phyloP scores from a whole-genome alignment of 2,888 invertebrate genomes.

The Micropterix aruncella region DNA sequence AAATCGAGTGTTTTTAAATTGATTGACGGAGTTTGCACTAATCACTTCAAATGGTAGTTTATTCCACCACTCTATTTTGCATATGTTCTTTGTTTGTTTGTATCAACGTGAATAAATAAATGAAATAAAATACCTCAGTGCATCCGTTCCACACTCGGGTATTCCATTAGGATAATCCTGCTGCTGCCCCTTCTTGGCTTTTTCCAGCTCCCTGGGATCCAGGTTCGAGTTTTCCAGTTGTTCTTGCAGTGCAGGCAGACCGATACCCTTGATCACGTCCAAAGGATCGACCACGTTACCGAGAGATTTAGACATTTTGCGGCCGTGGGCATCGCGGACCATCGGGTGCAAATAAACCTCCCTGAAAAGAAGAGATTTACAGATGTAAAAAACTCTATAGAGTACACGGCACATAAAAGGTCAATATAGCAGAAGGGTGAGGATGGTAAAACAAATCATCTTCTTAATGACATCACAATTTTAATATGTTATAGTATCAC shows the following conservation, averaged over 20 bases:
- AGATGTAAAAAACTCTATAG: too few relatives aligned
- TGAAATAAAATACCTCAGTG: constrained; percentile 61
- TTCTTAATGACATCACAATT: neutral
- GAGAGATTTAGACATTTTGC: constrained; percentile 98
- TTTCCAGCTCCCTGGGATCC: constrained; percentile 69
- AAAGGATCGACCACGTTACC: constrained; percentile 98
- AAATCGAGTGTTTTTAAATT: too few relatives aligned
- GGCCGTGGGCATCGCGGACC: constrained; percentile 93
- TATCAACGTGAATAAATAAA: constrained; percentile 21
- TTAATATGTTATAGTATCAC: constrained; percentile 10
- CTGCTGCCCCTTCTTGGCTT: constrained; percentile 59
- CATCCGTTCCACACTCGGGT: constrained; percentile 93
- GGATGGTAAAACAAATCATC: neutral
- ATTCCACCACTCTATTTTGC: too few relatives aligned
- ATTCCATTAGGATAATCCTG: constrained; percentile 83
- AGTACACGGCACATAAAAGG: too few relatives aligned
- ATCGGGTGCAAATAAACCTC: constrained; percentile 93
- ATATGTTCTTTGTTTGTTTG: neutral
- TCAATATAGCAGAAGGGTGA: too few relatives aligned
- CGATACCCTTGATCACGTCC: constrained; percentile 83
- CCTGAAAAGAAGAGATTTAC: constrained; percentile 21
- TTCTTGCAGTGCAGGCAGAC: constrained; percentile 63
- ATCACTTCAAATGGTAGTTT: too few relatives aligned
- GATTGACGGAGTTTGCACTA: too few relatives aligned
- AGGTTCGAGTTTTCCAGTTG: constrained; percentile 68